Percentiles rank a stretch among this genome's conserved stretches.
Evolutionary conservation across 2,797 vertebrate genomes (phyloP).

Genomic region (Muraenolepis orangiensis): DNA sequence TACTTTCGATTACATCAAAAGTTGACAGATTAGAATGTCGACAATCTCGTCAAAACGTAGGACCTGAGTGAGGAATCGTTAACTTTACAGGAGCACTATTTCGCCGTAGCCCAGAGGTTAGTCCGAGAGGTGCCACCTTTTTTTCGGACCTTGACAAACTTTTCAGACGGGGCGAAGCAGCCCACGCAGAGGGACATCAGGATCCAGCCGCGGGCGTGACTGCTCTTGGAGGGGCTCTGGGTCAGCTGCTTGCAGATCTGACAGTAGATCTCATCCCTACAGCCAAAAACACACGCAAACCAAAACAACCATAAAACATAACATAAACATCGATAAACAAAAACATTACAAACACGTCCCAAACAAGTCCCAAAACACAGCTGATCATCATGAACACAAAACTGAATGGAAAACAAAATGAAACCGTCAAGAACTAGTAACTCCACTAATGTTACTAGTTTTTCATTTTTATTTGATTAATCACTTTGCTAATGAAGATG

Average conservation of each 20-base stretch:
- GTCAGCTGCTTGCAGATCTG: constrained; percentile 96
- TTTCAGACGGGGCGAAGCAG: constrained; percentile 94
- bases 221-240: constrained; percentile 96
- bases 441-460: too few species aligned
- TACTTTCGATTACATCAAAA: background rate
- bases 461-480: too few species aligned
- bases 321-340: too few species aligned
- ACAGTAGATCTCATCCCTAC: constrained; percentile 97
- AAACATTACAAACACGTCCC: background rate
- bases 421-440: too few species aligned
- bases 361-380: too few species aligned
- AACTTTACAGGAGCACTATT: background rate
- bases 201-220: constrained; percentile 95
- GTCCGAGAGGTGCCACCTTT: background rate
- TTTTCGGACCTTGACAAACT: constrained; percentile 91
- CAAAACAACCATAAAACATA: background rate
- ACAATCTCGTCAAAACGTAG: background rate
- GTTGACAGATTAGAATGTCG: background rate
- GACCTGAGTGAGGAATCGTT: background rate
- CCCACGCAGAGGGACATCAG: constrained; percentile 95
- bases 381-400: too few species aligned
- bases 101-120: background rate
- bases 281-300: background rate
- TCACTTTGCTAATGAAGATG: too few species aligned
- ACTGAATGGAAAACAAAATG: too few species aligned